These are phyloP conservation scores for Campopleginae sp. DNA, from an alignment of 2,888 invertebrate species.

Conservation along the genomic window DNA sequence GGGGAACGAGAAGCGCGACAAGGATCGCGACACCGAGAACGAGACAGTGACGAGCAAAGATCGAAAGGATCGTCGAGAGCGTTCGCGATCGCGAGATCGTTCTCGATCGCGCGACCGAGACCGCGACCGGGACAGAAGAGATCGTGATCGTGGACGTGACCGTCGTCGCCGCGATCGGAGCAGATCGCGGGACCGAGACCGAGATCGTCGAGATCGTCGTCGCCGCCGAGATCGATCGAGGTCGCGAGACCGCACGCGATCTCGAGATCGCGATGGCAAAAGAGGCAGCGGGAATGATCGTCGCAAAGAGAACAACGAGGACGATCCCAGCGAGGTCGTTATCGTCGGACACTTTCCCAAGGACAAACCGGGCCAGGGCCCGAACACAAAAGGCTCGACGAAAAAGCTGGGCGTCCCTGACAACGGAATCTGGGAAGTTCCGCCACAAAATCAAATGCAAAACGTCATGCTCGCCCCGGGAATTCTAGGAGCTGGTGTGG, in stretches of 20 bases:
- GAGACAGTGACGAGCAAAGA: slow-evolving; percentile 81
- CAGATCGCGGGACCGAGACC: slow-evolving; percentile 86
- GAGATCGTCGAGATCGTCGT: slow-evolving; percentile 83
- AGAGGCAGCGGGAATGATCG: slow-evolving; percentile 74
- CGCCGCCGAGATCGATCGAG: slow-evolving; percentile 86
- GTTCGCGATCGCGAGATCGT: slow-evolving; percentile 86
- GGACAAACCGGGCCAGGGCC: slow-evolving; percentile 71
- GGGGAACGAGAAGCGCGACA: slow-evolving; percentile 64
- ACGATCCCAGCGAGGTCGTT: slow-evolving; percentile 79
- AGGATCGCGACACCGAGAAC: slow-evolving; percentile 74
- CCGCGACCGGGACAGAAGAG: slow-evolving; percentile 77
- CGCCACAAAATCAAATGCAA: slow-evolving; percentile 81
- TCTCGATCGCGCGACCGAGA: slow-evolving; percentile 85
- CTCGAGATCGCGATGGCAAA: slow-evolving; percentile 80
- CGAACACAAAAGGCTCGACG: not conserved
- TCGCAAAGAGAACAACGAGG: slow-evolving; percentile 77
- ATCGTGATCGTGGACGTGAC: slow-evolving; percentile 70
- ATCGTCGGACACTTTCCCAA: slow-evolving; percentile 82
- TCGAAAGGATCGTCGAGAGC: slow-evolving; percentile 79
- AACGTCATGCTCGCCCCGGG: slow-evolving; percentile 79
- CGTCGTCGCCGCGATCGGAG: slow-evolving; percentile 78
- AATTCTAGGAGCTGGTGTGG: slow-evolving; percentile 76
- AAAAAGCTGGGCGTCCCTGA: slow-evolving; percentile 70
- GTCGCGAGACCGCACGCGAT: slow-evolving; percentile 80
- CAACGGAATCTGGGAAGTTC: slow-evolving; percentile 83